Base-by-base conservation (phyloP, 2,888 invertebrate genomes). In the Allolobophora icterica region DNA sequence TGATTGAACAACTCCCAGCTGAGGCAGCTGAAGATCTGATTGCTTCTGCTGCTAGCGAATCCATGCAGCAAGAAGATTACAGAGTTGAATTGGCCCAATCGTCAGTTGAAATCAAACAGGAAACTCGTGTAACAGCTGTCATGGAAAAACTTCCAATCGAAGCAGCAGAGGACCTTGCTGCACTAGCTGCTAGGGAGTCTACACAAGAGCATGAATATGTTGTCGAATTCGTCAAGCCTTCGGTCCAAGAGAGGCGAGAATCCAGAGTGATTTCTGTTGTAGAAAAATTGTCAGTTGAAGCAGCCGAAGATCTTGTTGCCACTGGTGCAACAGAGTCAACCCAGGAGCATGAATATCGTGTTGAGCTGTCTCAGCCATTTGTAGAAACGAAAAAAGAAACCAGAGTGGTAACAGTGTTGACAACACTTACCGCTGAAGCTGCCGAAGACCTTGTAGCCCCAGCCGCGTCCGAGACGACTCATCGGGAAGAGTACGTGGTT, bases 401-500 rank as follows among this genome's bases (percentile, higher is more conserved):
- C 11, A 89, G 42, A 52, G 84, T 92, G 13, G 19, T 35, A 15
- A n/a, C 71, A 11, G 89, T 90, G 0, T 89, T 84, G 33, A 91
- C 91, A 90, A 83, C 91, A 30, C 35, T 52, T 35, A 84, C 92
- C 84, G 91, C 91, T n/a, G 93, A 93, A 89, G 24, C 92, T 34
- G 90, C 92, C 40, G 87, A 89, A 33, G 93, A 92, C 24, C 33
- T 91, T 17, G 83, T 89, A 24, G 90, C 35, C 24, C 45, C 89
- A 4, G 91, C 91, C 35, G 58, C 71, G 8, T 58, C 34, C 38
- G 92, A 91, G 52, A 91, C 52, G 52, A 92, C 92, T 30, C 92
- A 92, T 30, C 89, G 92, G 89, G 91, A 92, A 90, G 91, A 92
- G 52, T 92, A 91, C 45, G 42, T 52, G n/a, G 91, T 92, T 38